Evolutionary conservation across 2,888 invertebrate species (phyloP).

Genomic region (Epiperipatus broadwayi): DNA sequence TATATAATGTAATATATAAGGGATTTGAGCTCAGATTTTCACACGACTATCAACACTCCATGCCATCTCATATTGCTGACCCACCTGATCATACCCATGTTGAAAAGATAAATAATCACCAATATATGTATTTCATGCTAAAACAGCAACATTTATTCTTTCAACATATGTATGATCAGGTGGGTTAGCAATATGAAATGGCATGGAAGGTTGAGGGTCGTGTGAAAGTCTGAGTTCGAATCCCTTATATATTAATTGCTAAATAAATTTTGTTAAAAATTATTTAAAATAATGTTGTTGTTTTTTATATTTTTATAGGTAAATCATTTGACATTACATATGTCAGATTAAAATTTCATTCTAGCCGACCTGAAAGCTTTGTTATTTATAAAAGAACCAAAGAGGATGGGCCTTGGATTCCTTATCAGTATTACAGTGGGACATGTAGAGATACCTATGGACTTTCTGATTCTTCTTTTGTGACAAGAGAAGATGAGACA

Average conservation of each 20-base stretch:
- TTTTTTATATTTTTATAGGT: slow-evolving; percentile 38
- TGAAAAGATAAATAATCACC: no score
- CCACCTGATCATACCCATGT: no score
- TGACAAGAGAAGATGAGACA: slow-evolving; percentile 60
- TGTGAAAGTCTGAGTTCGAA: background rate
- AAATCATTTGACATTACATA: slow-evolving; percentile 96
- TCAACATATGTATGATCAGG: no score
- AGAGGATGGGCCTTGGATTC: slow-evolving; percentile 63
- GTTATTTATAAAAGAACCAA: slow-evolving; percentile 63
- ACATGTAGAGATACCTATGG: slow-evolving; percentile 80
- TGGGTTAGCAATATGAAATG: no score
- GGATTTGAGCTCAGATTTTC: no score
- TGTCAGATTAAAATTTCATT: slow-evolving; percentile 76
- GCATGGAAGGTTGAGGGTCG: no score
- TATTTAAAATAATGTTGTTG: background rate
- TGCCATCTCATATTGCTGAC: no score
- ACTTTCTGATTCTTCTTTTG: slow-evolving; percentile 50
- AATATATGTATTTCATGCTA: no score
- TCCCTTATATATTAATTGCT: background rate
- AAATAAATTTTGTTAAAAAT: background rate
- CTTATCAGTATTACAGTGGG: slow-evolving; percentile 78
- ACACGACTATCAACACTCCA: no score
- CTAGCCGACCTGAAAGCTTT: slow-evolving; percentile 91
- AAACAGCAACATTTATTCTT: no score
- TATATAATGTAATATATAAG: no score